Base-by-base conservation (phyloP, 64 coral and sea anemone genomes). In the Stichodactyla helianthus region DNA sequence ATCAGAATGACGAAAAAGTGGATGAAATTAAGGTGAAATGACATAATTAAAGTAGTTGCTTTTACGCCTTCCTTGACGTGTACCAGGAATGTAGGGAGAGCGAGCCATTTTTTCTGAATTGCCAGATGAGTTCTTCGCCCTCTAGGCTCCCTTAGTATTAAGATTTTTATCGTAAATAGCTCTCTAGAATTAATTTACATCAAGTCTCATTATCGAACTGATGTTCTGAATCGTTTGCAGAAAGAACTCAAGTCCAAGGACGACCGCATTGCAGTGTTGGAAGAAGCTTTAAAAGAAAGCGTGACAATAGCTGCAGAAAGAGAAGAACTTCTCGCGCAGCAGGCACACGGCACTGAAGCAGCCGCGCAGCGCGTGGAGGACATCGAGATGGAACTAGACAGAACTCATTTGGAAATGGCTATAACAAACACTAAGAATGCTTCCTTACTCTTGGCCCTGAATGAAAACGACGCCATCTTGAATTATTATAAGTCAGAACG, bases 361-460 rank as follows among this genome's bases (percentile, higher is more conserved):
- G 91, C 94, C 22, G 54, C 90, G 44, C 94, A 92, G 68, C 87
- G 81, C 77, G 78, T 95, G 19, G 94, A 98, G 25, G 95, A 98
- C 15, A 90, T 98, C 85, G 95, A 98, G 88, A 83, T 71, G 7
- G 95, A 98, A 60, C 52, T 98, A 18, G 95, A 94, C 62, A 94
- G 93, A 86, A 84, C 88, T 5, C 90, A 92, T 14, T 91, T 94
- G 28, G 95, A 98, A 76, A 98, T 89, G 53, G 71, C 95, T 44
- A 91, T 98, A 51, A 98, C 95, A 0, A 98, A 98, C 82, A 98
- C 95, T 6, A 98, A 98, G 81, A 98, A 98, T 15, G 95, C 95
- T 0, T 98, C 95, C 12, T 58, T 98, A 50, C 86, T 98, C 53
- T 77, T 98, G 52, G 93, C 95, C 26, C 84, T 98, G 1, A 98